phyloP scores from a whole-genome alignment of 2,113 vertebrate species.

The Lagenorhynchus albirostris region DNA sequence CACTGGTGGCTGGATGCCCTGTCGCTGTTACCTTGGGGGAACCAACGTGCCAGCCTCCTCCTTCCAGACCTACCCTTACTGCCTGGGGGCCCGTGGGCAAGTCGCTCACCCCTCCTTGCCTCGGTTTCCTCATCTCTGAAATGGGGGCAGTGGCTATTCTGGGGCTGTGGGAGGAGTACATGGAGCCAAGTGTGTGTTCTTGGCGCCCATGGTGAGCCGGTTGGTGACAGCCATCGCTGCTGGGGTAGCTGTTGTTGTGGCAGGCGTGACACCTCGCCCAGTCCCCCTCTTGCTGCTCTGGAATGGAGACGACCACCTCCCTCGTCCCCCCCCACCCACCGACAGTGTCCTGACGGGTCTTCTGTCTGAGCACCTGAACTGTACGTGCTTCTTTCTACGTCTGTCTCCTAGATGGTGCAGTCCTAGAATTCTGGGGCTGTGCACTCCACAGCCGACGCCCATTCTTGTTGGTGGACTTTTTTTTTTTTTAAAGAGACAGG shows the following conservation, averaged over 20 bases:
- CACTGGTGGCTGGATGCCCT: not conserved
- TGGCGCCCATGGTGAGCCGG: rapidly evolving
- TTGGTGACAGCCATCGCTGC: rapidly evolving
- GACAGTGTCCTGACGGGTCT: not conserved
- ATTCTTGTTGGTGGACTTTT: not conserved
- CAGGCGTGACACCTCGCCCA: not conserved
- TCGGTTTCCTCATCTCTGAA: not conserved
- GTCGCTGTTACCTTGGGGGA: not conserved
- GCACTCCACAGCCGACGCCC: not conserved
- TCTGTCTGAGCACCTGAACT: not conserved
- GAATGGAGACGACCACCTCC: not conserved
- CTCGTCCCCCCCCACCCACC: not conserved
- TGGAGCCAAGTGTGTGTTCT: not conserved
- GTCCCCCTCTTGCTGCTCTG: not conserved
- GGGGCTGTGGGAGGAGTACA: not conserved
- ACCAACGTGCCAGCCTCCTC: not conserved
- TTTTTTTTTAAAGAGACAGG: no score
- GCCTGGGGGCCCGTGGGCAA: not conserved
- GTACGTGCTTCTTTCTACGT: not conserved
- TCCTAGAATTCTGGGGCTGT: not conserved
- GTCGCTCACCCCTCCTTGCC: not conserved
- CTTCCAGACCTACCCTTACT: not conserved
- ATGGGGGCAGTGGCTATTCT: not conserved
- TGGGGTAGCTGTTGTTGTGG: not conserved
- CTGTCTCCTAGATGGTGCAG: not conserved